Base-by-base conservation (phyloP, 2,888 invertebrate species). In the Dioctria rufipes region DNA sequence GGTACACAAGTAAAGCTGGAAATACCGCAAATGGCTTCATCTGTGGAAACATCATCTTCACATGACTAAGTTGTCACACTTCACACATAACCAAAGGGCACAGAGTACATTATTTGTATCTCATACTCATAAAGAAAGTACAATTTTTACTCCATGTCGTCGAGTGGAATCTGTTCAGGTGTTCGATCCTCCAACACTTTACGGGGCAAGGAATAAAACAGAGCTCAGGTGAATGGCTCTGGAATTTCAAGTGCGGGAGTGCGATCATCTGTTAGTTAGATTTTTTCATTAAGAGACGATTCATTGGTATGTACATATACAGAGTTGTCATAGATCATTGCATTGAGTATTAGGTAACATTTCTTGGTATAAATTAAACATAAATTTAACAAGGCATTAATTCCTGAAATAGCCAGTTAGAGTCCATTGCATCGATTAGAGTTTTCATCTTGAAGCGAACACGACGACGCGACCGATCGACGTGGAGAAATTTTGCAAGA, bases 401-500 rank as follows among this genome's bases (percentile, higher is more conserved):
- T 77, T 77, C 63, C 63, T 63, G 63, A 63, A 77, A 77, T 63
- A 43, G 77, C 51, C 63, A 77, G 46, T 75, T 42, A 0, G 25
- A 25, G 25, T 25, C 25, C 25, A 25, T 25, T 25, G 25, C 73
- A 75, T 60, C 73, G 37, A 46, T 61, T 61, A 11, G 46, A 37
- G 40, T 25, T 46, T 39, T 61, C 39, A 60, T 63, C 77, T 77
- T 63, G n/a, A 25, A 37, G 25, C 25, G 25, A 25, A 25, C 25
- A 25, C 25, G 25, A 46, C 43, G 60, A 25, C 13, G 63, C n/a
- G 43, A 46, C 9, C 9, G 77, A 25, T 25, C 63, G 77, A 77
- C 77, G 77, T 77, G 77, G 77, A 77, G 77, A 77, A 77, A 77
- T 77, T 77, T 77, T 77, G 49, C 46, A 77, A 77, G 46, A 77